phyloP scores from a whole-genome alignment of 2,113 vertebrate species.

The Kryptolebias marmoratus region DNA sequence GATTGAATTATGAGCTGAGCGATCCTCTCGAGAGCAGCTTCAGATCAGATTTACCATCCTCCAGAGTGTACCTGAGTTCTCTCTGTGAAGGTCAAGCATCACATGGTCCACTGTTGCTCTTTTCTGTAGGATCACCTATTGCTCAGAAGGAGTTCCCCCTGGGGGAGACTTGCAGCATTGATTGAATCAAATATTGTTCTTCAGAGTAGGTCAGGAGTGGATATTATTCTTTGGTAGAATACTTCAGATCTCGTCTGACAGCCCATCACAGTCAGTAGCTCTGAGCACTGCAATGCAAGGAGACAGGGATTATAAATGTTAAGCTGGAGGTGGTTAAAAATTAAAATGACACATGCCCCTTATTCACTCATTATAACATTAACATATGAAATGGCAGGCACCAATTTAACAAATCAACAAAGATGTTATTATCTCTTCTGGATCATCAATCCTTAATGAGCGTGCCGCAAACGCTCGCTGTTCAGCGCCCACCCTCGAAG shows the following conservation, averaged over 20 bases:
- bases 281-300: slow-evolving; percentile 79
- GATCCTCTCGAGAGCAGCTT: slow-evolving; percentile 58
- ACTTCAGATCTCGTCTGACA: slow-evolving; percentile 85
- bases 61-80: slow-evolving; percentile 64
- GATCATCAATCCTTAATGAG: slow-evolving; percentile 64
- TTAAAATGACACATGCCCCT: slow-evolving; percentile 28
- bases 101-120: slow-evolving; percentile 72
- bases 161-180: slow-evolving; percentile 46
- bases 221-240: slow-evolving; percentile 87
- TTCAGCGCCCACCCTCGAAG: slow-evolving; percentile 42
- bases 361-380: slow-evolving; percentile 50
- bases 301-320: slow-evolving; percentile 51
- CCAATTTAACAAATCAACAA: slow-evolving; percentile 67
- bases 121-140: slow-evolving; percentile 58
- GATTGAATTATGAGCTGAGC: slow-evolving; percentile 32
- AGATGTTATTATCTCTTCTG: slow-evolving; percentile 60
- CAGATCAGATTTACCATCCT: slow-evolving; percentile 67
- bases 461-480: slow-evolving; percentile 21
- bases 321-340: slow-evolving; percentile 11
- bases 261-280: slow-evolving; percentile 85
- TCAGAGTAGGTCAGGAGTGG: slow-evolving; percentile 88
- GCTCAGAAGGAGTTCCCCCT: slow-evolving; percentile 56
- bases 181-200: slow-evolving; percentile 83
- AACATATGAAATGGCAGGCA: slow-evolving; percentile 42
- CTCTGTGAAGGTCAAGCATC: slow-evolving; percentile 73